These are phyloP conservation scores for Drosophila stalkeri DNA, from an alignment of 2,888 invertebrate species.

Conservation along the genomic window DNA sequence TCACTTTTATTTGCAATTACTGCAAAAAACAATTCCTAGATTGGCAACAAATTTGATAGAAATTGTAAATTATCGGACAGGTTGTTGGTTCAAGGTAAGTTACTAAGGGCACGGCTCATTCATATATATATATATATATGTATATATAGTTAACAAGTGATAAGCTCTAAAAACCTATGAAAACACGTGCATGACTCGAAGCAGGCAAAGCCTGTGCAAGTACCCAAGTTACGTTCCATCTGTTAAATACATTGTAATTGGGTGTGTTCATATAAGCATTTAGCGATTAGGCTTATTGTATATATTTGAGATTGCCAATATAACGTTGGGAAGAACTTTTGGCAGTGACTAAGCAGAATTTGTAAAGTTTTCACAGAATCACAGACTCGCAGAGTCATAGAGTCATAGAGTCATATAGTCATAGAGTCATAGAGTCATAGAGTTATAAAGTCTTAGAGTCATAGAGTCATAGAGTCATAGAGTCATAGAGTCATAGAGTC, in stretches of 20 bases:
- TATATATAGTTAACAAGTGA: background rate
- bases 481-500: too few relatives aligned
- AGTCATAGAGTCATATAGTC: too few relatives aligned
- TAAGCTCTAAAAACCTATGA: conserved; percentile 7
- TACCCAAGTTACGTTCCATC: background rate
- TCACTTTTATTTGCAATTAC: background rate
- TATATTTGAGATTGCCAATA: too few relatives aligned
- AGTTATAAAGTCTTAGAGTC: too few relatives aligned
- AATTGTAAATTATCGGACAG: conserved; percentile 18
- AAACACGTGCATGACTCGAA: background rate
- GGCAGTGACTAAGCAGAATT: background rate
- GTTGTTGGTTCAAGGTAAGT: conserved; percentile 24
- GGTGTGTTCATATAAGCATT: background rate
- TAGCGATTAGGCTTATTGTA: background rate
- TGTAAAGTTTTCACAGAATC: too few relatives aligned
- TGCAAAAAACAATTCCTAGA: background rate
- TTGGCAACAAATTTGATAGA: conserved; percentile 4
- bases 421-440: too few relatives aligned
- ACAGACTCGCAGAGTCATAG: too few relatives aligned
- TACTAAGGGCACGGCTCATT: background rate
- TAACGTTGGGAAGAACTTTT: too few relatives aligned
- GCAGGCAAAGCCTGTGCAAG: background rate
- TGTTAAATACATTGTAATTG: background rate
- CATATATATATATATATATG: background rate
- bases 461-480: too few relatives aligned